These are phyloP conservation scores for Cochlearius cochlearius DNA, from an alignment of 2,113 vertebrate genomes.

Conservation along the genomic window DNA sequence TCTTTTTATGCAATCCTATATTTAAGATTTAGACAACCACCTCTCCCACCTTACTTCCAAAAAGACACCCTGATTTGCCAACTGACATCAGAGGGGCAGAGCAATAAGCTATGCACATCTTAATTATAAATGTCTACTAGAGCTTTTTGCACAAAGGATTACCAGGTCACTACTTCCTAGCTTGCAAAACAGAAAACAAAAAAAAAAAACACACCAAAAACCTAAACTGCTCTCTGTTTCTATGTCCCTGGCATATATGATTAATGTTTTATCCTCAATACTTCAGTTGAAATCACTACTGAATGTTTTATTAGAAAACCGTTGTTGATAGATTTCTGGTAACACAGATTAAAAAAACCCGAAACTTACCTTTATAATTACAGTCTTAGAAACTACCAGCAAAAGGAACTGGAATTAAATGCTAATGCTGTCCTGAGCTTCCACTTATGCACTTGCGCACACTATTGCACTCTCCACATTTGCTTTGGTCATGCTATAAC, in stretches of 20 bases:
- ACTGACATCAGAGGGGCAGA: background rate
- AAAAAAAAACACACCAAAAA: background rate
- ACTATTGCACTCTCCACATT: background rate
- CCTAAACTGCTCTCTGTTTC: background rate
- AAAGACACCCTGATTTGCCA: background rate
- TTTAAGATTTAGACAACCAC: background rate
- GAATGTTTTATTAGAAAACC: background rate
- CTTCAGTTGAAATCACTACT: background rate
- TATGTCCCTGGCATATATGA: background rate
- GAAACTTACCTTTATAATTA: background rate
- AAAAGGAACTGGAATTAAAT: background rate
- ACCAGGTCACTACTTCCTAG: background rate
- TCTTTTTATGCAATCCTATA: background rate
- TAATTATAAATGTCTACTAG: background rate
- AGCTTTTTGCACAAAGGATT: background rate
- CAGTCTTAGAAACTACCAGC: background rate
- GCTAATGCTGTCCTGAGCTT: background rate
- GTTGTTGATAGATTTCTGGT: background rate
- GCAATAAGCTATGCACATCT: background rate
- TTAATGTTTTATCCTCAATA: background rate
- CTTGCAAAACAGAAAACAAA: background rate
- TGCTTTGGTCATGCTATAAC: background rate
- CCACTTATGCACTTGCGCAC: background rate
- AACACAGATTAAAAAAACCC: background rate
- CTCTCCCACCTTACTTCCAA: background rate